These are phyloP conservation scores for Neostethus bicornis DNA, from an alignment of 2,797 vertebrate species.

Conservation along the genomic window DNA sequence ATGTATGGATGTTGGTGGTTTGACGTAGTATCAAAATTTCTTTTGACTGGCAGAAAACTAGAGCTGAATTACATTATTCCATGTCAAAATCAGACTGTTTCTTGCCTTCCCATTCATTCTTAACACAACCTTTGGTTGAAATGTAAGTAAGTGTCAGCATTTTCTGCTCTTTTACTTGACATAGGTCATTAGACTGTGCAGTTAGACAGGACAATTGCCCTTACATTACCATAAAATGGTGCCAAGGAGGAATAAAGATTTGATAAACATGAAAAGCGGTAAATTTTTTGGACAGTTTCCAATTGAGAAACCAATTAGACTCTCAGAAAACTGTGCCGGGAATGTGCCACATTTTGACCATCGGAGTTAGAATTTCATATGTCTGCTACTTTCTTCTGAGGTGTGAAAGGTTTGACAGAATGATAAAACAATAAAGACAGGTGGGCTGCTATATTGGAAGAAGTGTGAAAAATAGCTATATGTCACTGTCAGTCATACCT, in stretches of 20 bases:
- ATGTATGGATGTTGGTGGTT: neutral
- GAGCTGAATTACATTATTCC: neutral
- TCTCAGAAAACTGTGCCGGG: constrained; percentile 2
- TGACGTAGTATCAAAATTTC: neutral
- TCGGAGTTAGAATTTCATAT: constrained; percentile 30
- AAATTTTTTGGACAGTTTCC: constrained; percentile 2
- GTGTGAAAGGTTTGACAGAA: constrained; percentile 61
- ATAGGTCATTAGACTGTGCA: constrained; percentile 17
- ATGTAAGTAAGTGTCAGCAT: constrained; percentile 1
- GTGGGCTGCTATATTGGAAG: constrained; percentile 28
- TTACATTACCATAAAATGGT: constrained; percentile 17
- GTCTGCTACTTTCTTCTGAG: constrained; percentile 41
- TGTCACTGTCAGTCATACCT: constrained; percentile 59
- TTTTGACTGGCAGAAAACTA: neutral
- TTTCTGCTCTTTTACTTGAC: constrained; percentile 10
- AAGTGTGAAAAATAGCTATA: constrained; percentile 45
- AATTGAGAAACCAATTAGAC: constrained; percentile 11
- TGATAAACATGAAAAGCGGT: constrained; percentile 9
- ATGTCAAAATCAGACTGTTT: neutral
- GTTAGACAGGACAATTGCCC: constrained; percentile 17
- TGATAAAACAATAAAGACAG: constrained; percentile 54
- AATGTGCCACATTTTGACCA: constrained; percentile 1
- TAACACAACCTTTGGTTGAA: neutral
- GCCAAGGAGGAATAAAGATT: constrained; percentile 3
- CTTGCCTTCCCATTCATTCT: neutral